Base-by-base conservation (phyloP, 23 tunicate genomes). In the Ciona savignyi region DNA sequence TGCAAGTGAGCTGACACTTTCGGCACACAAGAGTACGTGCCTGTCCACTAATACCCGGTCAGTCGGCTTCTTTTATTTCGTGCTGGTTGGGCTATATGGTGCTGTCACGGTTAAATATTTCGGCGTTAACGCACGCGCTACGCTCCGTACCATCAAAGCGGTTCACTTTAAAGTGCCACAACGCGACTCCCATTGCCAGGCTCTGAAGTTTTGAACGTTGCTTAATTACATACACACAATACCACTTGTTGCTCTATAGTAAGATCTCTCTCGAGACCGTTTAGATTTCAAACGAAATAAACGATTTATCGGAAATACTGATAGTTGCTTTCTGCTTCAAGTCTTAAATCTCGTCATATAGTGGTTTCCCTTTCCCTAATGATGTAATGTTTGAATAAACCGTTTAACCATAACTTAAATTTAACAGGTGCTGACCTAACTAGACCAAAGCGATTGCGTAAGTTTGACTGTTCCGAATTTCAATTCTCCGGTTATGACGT, bases 11-110 rank as follows among this genome's bases (percentile, higher is more conserved):
- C 22, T 21, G 28, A 64, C 28, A 64, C 68, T 64, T 64, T 64
- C 68, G 28, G 68, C 68, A 64, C 68, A 64, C 68, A 64, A 64
- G 28, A 4, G 68, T 64, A 64, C 68, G 68, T 64, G 68, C 68
- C 28, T 64, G 68, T 23, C 28, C 28, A 25, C 27, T 25, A 23
- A 25, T 24, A 25, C 68, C 27, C 9, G 27, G 28, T 24, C 28
- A 23, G 28, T 25, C 68, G 68, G 68, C 28, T 23, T 24, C 28
- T 64, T 64, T 64, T 25, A 23, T 64, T 64, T 64, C 68, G 28
- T 23, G 68, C 28, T 25, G 28, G 28, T 9, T 23, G 28, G 68
- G n/a, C 68, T 64, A 23, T 24, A 64, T 64, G 27, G 68, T 21
- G 6, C 22, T 64, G 68, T 64, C 68, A 64, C 68, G 68, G 68